Evolutionary conservation across 2,797 vertebrate genomes (phyloP), one percentile per base, ranked within the genome.

Genomic region (Clarias fuscus): DNA sequence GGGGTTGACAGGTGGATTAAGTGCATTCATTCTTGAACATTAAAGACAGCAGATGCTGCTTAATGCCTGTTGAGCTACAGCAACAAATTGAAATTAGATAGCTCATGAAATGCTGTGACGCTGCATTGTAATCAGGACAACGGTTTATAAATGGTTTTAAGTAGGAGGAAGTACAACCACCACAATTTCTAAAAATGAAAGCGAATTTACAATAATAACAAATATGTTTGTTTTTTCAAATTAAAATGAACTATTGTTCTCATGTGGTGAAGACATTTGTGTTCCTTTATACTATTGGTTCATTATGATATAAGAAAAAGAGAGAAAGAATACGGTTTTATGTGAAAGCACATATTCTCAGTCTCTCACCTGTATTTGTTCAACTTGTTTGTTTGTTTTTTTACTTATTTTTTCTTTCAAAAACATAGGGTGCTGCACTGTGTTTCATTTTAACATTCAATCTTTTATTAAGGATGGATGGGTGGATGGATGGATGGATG

Each of bases 11-110:
- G 77, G 81, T 73, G 87, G 30, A 61, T 82, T 82, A 77, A 79
- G 13, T 88, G 78, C 73, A 68, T 82, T 86, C 78, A 86, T 86
- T 84, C 83, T 85, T 88, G 78, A 86, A 85, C 85, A 86, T 86
- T 85, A 87, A 75, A 87, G 83, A 87, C 67, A 71, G 79, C 86
- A 87, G 82, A 77, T 68, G 82, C 76, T 84, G 37, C 82, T 73
- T 68, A 20, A 70, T 83, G 53, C 33, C 71, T 87, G 67, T 22
- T 83, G 83, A 83, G 86, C 67, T 61, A 58, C 59, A 82, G 83
- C 75, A 64, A 80, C 81, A 84, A 88, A 83, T 82, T 83, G 62
- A 61, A 88, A 86, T 88, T 61, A 79, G 37, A 64, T 40, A 56
- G 56, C 70, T 84, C 81, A 86, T 86, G 53, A 84, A 82, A 40